Percentiles rank a stretch among this genome's conserved stretches.
Conservation (phyloP, 64 coral and sea anemone species). For the Acropora yongei region DNA sequence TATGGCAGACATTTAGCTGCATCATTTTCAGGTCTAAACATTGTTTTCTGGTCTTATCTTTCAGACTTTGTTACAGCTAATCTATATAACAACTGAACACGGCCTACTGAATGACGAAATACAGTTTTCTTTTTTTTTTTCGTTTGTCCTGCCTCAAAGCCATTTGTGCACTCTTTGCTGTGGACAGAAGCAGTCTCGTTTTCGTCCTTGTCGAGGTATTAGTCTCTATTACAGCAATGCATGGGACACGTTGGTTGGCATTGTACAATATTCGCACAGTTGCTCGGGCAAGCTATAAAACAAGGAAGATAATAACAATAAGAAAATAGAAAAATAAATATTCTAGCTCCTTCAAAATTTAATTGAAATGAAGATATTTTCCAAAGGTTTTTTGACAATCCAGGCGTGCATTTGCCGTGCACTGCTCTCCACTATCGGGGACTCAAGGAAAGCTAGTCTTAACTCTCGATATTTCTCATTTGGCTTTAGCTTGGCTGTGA, state of each 20-base stretch:
- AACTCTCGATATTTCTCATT: too few species aligned
- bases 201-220: not conserved
- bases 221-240: not conserved
- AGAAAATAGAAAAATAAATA: too few species aligned
- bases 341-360: too few species aligned
- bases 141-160: not conserved
- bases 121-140: not conserved
- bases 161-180: not conserved
- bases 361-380: too few species aligned
- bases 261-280: not conserved
- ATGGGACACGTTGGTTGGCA: not conserved
- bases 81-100: not conserved
- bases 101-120: not conserved
- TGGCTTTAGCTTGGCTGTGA: too few species aligned
- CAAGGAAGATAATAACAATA: not conserved
- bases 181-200: not conserved
- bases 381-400: too few species aligned
- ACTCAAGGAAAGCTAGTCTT: too few species aligned
- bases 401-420: too few species aligned
- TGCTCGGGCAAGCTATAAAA: slow-evolving; percentile 3
- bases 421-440: too few species aligned
- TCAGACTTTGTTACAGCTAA: not conserved
- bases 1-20: not conserved
- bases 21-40: not conserved
- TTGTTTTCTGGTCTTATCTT: not conserved